Evolutionary conservation across 1,140 invertebrate species (phyloP).

Genomic region (Zaprionus ornatus): DNA sequence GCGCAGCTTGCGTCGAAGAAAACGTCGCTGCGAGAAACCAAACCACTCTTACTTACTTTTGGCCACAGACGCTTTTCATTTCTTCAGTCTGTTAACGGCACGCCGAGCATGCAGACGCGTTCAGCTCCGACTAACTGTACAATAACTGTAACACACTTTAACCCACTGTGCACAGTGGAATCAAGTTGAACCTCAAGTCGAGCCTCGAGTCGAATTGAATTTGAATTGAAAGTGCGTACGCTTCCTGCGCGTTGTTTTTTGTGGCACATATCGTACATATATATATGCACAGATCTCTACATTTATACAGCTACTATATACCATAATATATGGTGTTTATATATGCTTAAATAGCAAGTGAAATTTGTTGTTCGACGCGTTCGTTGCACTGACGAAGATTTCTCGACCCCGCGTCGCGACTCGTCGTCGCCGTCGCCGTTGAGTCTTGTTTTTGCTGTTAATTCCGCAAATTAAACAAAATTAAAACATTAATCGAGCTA

Average conservation of each 20-base stretch:
- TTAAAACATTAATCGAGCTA: conserved; percentile 56
- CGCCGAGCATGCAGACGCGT: conserved; percentile 83
- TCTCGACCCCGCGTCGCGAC: conserved; percentile 22
- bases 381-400: conserved; percentile 40
- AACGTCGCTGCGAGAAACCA: conserved; percentile 27
- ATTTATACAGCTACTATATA: background rate
- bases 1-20: conserved; percentile 37
- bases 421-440: background rate
- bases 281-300: background rate
- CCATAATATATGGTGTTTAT: background rate
- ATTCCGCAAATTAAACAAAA: conserved; percentile 55
- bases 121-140: conserved; percentile 45
- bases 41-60: conserved; percentile 81
- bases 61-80: conserved; percentile 77
- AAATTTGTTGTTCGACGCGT: conserved; percentile 39
- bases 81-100: conserved; percentile 84
- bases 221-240: conserved; percentile 42
- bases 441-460: conserved; percentile 25
- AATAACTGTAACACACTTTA: conserved; percentile 27
- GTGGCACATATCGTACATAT: background rate
- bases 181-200: background rate
- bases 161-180: conserved; percentile 63
- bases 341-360: conserved; percentile 33
- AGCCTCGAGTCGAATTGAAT: background rate
- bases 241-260: conserved; percentile 8